Percentiles rank a stretch among this genome's conserved stretches.
Conservation (phyloP, 2,888 invertebrate species). For the Chrysolina haemoptera region DNA sequence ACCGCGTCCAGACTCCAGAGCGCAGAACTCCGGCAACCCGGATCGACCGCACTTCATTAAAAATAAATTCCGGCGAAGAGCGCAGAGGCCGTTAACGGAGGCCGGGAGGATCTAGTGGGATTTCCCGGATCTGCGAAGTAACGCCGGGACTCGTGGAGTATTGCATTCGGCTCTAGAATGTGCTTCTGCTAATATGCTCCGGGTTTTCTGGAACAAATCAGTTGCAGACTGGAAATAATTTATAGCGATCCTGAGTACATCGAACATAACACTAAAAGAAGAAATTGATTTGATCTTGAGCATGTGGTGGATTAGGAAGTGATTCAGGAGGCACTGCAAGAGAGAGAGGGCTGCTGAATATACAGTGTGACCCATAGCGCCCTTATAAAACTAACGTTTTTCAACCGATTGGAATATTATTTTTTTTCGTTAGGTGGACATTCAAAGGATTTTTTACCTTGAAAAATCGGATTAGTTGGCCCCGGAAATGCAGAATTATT, state of each 20-base stretch:
- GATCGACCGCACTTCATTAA: constrained; percentile 71
- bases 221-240: constrained; percentile 40
- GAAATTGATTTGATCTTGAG: too few relatives aligned
- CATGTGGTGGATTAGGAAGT: too few relatives aligned
- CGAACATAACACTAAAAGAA: too few relatives aligned
- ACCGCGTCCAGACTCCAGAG: constrained; percentile 22
- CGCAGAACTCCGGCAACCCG: constrained; percentile 32
- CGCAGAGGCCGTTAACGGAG: constrained; percentile 66
- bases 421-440: too few relatives aligned
- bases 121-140: constrained; percentile 68
- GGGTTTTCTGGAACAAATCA: constrained; percentile 43
- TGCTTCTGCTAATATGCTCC: constrained; percentile 40
- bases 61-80: constrained; percentile 71
- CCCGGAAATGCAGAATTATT: too few relatives aligned
- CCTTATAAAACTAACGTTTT: too few relatives aligned
- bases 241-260: constrained; percentile 23
- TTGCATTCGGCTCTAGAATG: constrained; percentile 40
- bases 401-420: too few relatives aligned
- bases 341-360: too few relatives aligned
- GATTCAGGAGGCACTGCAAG: too few relatives aligned
- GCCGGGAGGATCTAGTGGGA: constrained; percentile 68
- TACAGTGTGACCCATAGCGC: too few relatives aligned
- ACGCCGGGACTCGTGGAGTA: constrained; percentile 37
- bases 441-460: too few relatives aligned
- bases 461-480: too few relatives aligned